These are phyloP conservation scores for Sebastes kiyomatsui DNA, from an alignment of 2,797 vertebrate genomes.

Conservation along the genomic window DNA sequence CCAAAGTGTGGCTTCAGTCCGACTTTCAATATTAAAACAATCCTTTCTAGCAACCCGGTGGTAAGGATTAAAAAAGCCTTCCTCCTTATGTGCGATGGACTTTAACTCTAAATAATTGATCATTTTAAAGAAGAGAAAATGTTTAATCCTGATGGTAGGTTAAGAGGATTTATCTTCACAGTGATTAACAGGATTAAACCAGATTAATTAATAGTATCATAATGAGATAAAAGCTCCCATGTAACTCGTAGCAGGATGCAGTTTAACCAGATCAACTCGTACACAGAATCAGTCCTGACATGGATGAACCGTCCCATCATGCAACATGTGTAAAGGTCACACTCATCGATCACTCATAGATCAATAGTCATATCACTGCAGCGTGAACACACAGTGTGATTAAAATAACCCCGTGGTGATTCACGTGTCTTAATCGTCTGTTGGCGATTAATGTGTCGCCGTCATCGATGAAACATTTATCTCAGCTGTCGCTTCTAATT, in stretches of 20 bases:
- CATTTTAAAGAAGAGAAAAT: neutral
- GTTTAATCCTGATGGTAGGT: neutral
- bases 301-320: neutral
- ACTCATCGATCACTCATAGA: neutral
- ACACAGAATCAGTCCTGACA: neutral
- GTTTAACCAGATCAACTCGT: neutral
- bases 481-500: slow-evolving; percentile 26
- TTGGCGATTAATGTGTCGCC: slow-evolving; percentile 26
- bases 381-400: neutral
- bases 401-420: slow-evolving; percentile 9
- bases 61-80: neutral
- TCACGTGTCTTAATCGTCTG: slow-evolving; percentile 5
- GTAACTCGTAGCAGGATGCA: neutral
- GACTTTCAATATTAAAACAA: neutral
- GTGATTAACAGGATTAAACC: neutral
- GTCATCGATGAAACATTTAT: slow-evolving; percentile 15
- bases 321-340: slow-evolving; percentile 12
- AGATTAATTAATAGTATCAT: neutral
- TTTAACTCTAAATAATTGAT: neutral
- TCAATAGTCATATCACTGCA: neutral
- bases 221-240: neutral
- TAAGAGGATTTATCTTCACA: neutral
- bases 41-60: neutral
- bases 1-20: neutral
- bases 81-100: neutral